Evolutionary conservation across 2,113 vertebrate species (phyloP).

Genomic region (Labrus mixtus): DNA sequence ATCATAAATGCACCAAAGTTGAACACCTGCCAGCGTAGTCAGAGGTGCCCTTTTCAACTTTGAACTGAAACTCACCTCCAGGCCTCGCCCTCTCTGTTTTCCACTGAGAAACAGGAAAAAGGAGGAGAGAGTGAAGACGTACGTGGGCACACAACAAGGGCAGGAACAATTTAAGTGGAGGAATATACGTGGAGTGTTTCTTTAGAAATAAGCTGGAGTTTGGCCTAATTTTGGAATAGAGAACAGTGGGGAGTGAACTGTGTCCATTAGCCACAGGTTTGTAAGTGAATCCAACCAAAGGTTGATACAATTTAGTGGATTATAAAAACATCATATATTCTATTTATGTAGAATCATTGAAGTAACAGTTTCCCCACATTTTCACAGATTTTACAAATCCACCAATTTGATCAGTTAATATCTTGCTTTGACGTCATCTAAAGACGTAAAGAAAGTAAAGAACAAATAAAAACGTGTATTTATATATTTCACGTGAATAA

Average conservation of each 20-base stretch:
- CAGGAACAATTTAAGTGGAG: conserved; percentile 17
- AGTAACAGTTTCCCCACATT: too few relatives aligned
- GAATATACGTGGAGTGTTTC: conserved; percentile 11
- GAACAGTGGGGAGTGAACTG: conserved; percentile 24
- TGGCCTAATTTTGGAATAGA: conserved; percentile 4
- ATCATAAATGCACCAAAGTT: conserved; percentile 63
- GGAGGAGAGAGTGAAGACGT: conserved; percentile 67
- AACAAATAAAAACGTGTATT: too few relatives aligned
- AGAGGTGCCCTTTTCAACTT: conserved; percentile 77
- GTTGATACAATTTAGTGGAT: too few relatives aligned
- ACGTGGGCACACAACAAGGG: conserved; percentile 4
- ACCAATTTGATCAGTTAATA: too few relatives aligned
- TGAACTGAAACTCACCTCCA: conserved; percentile 83
- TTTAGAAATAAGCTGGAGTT: conserved; percentile 10
- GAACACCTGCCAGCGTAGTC: conserved; percentile 76
- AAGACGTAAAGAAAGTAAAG: too few relatives aligned
- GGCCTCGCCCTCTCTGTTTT: conserved; percentile 72
- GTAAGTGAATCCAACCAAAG: too few relatives aligned
- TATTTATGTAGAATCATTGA: too few relatives aligned
- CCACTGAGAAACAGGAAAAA: conserved; percentile 79
- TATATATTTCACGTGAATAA: too few relatives aligned
- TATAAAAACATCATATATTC: too few relatives aligned
- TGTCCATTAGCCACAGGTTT: too few relatives aligned
- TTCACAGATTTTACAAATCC: too few relatives aligned
- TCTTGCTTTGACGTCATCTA: too few relatives aligned